phyloP scores from a whole-genome alignment of 2,797 vertebrate genomes.

The Erithacus rubecula region DNA sequence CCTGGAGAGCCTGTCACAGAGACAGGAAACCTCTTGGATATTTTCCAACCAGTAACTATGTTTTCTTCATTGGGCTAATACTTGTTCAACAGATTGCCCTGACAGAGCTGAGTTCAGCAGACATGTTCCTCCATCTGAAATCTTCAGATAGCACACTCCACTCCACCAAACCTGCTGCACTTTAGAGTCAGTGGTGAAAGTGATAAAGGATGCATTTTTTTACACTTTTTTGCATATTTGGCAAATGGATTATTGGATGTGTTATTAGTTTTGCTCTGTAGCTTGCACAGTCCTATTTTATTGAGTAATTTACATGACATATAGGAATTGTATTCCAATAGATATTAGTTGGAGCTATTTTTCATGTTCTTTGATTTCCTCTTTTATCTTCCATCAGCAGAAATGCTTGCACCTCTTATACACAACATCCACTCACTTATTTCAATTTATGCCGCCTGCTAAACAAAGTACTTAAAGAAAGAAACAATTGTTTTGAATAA shows the following conservation, averaged over 20 bases:
- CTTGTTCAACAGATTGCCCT: not conserved
- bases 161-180: not conserved
- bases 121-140: not conserved
- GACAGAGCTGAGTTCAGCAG: not conserved
- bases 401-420: not conserved
- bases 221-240: not conserved
- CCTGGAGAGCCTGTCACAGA: not conserved
- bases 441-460: not conserved
- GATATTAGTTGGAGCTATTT: constrained; percentile 1
- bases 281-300: not conserved
- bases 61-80: not conserved
- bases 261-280: constrained; percentile 13
- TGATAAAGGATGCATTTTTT: not conserved
- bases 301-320: constrained; percentile 28
- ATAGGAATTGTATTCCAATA: not conserved
- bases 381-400: not conserved
- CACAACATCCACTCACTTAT: not conserved
- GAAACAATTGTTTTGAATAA: constrained; percentile 38
- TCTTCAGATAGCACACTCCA: not conserved
- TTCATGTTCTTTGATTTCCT: not conserved
- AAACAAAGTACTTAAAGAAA: constrained; percentile 28
- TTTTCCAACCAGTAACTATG: not conserved
- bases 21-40: not conserved
- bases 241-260: not conserved
- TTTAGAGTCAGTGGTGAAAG: not conserved